These are phyloP conservation scores for Drosophila hamatofila DNA, from an alignment of 2,888 invertebrate species.

Conservation along the genomic window DNA sequence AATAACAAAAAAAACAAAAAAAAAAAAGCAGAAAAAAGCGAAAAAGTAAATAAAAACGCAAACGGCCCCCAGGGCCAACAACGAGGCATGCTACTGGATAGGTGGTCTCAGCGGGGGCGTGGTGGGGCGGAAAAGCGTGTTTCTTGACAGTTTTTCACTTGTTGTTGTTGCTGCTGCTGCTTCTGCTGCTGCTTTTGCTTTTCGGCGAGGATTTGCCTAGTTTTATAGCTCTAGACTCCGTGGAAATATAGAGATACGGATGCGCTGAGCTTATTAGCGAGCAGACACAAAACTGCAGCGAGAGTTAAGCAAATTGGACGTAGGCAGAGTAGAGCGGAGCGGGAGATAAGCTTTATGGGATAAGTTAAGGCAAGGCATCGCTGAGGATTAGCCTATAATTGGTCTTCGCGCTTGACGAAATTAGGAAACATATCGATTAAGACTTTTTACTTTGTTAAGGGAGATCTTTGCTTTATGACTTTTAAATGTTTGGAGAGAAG, in stretches of 20 bases:
- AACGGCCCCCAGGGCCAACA: constrained; percentile 27
- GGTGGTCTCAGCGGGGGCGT: neutral
- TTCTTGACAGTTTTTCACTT: constrained; percentile 50
- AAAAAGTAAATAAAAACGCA: constrained; percentile 24
- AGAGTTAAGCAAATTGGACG: constrained; percentile 27
- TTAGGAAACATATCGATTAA: neutral
- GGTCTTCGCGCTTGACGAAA: neutral
- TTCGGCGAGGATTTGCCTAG: constrained; percentile 37
- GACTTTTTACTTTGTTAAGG: neutral
- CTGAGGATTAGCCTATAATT: constrained; percentile 26
- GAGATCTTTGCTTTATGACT: neutral
- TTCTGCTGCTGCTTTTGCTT: constrained; percentile 12
- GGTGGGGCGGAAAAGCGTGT: constrained; percentile 27
- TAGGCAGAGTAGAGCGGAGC: neutral
- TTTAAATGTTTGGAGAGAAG: neutral
- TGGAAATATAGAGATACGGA: constrained; percentile 44
- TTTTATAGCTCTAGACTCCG: constrained; percentile 17
- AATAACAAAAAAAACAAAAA: constrained; percentile 55
- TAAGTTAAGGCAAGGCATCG: constrained; percentile 15
- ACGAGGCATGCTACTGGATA: neutral
- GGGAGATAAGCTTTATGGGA: constrained; percentile 22
- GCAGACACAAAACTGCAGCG: constrained; percentile 34
- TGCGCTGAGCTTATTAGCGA: constrained; percentile 57
- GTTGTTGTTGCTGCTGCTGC: constrained; percentile 11
- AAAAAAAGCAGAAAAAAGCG: neutral